Evolutionary conservation across 37 sponge, comb jelly and placozoan species (phyloP).

Genomic region (Cladorhizidae sp.): DNA sequence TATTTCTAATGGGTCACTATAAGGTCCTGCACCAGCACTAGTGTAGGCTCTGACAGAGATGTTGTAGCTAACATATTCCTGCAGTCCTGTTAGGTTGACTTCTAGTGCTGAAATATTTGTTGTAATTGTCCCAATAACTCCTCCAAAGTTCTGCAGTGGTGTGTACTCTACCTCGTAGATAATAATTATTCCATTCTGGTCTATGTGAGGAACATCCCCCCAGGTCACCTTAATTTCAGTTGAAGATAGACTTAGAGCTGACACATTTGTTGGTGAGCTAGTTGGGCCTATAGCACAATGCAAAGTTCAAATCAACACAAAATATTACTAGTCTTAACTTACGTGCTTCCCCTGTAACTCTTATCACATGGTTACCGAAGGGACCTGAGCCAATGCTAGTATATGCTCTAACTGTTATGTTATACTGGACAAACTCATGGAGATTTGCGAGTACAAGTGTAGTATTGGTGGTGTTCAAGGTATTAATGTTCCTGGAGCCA

Average conservation of each 20-base stretch:
- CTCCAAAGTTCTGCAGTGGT: not conserved
- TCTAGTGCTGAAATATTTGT: not conserved
- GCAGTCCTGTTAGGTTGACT: constrained; percentile 18
- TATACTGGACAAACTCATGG: constrained; percentile 29
- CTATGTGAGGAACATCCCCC: not conserved
- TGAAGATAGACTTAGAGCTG: not conserved
- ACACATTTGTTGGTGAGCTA: constrained; percentile 2
- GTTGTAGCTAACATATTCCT: constrained; percentile 15
- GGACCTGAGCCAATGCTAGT: constrained; percentile 53
- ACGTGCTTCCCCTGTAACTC: constrained; percentile 23
- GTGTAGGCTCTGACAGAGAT: too few relatives aligned
- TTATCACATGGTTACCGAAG: constrained; percentile 4
- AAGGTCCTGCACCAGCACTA: constrained; percentile 26
- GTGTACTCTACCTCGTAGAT: constrained; percentile 16
- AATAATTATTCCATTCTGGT: constrained; percentile 46
- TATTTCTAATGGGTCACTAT: not conserved
- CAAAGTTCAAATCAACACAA: too few relatives aligned
- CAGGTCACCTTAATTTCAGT: constrained; percentile 28
- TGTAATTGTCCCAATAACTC: too few relatives aligned
- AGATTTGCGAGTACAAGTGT: constrained; percentile 1
- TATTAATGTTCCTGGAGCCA: constrained; percentile 2
- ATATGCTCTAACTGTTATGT: constrained; percentile 37
- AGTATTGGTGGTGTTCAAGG: not conserved
- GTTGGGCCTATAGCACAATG: constrained; percentile 5
- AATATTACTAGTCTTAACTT: constrained; percentile 12